These are phyloP conservation scores for Tribolium freemani DNA, from an alignment of 2,888 invertebrate genomes.

Conservation along the genomic window DNA sequence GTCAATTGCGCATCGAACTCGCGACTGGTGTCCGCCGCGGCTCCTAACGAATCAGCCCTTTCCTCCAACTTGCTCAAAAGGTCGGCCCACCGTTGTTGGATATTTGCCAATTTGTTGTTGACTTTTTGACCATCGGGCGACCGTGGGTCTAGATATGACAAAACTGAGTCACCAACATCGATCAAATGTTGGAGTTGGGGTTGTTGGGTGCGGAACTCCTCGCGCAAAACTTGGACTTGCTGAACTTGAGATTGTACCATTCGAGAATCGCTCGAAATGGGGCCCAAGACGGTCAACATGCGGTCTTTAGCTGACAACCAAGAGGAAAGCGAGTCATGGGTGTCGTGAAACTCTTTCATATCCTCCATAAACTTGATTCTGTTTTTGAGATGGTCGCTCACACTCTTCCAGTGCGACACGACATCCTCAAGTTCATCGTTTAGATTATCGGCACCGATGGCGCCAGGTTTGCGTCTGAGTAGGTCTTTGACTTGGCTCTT, in stretches of 20 bases:
- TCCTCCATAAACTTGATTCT: slow-evolving; percentile 85
- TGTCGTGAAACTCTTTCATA: slow-evolving; percentile 92
- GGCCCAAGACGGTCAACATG: slow-evolving; percentile 95
- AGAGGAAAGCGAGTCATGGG: slow-evolving; percentile 84
- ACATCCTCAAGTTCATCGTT: slow-evolving; percentile 88
- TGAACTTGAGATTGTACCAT: slow-evolving; percentile 97
- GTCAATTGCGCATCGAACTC: slow-evolving; percentile 93
- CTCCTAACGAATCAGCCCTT: slow-evolving; percentile 89
- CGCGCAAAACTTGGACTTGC: slow-evolving; percentile 93
- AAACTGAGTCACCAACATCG: slow-evolving; percentile 82
- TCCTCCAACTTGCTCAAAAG: slow-evolving; percentile 83
- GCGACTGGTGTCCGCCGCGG: slow-evolving; percentile 92
- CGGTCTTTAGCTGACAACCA: slow-evolving; percentile 96
- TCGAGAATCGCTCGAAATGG: slow-evolving; percentile 94
- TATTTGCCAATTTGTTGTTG: slow-evolving; percentile 78
- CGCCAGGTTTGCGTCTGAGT: slow-evolving; percentile 86
- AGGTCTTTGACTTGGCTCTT: slow-evolving; percentile 91
- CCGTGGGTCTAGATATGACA: slow-evolving; percentile 72
- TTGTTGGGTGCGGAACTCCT: slow-evolving; percentile 94
- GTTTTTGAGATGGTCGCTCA: slow-evolving; percentile 84
- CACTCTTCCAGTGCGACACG: slow-evolving; percentile 86
- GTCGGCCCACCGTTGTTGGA: slow-evolving; percentile 86
- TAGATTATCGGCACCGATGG: slow-evolving; percentile 86
- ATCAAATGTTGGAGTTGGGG: slow-evolving; percentile 90
- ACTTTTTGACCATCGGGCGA: slow-evolving; percentile 77